Evolutionary conservation across 1,140 invertebrate species (phyloP), one percentile per base, ranked within the genome.

Genomic region (Lethrus apterus): DNA sequence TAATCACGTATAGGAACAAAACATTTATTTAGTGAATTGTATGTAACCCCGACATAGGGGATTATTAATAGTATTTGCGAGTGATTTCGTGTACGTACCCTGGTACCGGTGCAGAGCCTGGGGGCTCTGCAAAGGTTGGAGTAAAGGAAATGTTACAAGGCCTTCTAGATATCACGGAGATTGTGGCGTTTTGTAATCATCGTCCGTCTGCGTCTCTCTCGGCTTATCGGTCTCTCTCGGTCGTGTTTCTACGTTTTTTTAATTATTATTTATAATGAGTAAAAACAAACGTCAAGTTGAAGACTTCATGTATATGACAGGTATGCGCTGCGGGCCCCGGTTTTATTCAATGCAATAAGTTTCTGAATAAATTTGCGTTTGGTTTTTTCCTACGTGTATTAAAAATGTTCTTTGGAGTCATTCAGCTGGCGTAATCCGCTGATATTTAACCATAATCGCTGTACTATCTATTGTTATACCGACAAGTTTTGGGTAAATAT

Each of bases 261-360:
- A 48, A 48, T 48, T 48, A 48, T 48, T 48, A 48, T 43, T 42
- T 43, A 43, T 43, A 48, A 48, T 42, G 46, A 48, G 46, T 42
- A 48, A 47, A 46, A 40, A 47, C 26, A 29, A 48, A 42, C 40
- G 40, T 42, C 40, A 29, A 17, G 23, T 42, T 42, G 40, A 42
- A 42, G 26, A 29, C 40, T 42, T 42, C 40, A 42, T 42, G 40
- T 42, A 42, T 29, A 21, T 42, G 40, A 29, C 40, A 15, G 15
- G 21, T 42, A 9, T 11, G 9, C 17, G 40, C 40, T 42, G 40
- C 21, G 24, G 36, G 36, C 36, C 24, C 21, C 36, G 21, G 21
- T 40, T 40, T 40, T 40, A 40, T 40, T n/a, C n/a, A n/a, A n/a
- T 40, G 36, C 36, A 40, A 19, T 13, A 40, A 40, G 36, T 40